phyloP scores from a whole-genome alignment of 2,113 vertebrate genomes.

The Tachysurus fulvidraco region DNA sequence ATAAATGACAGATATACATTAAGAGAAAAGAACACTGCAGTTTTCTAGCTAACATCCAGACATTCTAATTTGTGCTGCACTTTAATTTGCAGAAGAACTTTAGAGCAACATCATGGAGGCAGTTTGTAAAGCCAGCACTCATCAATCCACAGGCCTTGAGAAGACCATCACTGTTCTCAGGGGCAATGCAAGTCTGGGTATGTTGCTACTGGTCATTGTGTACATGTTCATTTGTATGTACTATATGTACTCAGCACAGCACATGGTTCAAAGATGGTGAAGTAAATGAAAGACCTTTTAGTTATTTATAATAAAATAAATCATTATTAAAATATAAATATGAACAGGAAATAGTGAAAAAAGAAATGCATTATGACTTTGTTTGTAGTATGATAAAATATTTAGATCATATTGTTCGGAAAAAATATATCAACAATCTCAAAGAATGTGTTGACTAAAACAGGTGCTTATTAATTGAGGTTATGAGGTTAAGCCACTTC shows the following conservation, averaged over 20 bases:
- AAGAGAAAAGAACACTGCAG: too few relatives aligned
- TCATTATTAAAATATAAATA: background rate
- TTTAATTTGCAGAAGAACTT: constrained; percentile 32
- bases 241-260: background rate
- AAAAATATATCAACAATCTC: background rate
- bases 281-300: constrained; percentile 48
- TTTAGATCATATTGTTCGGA: background rate
- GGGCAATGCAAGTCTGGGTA: constrained; percentile 96
- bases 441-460: constrained; percentile 7
- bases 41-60: too few relatives aligned
- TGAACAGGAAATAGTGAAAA: background rate
- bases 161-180: constrained; percentile 88
- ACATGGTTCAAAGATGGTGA: constrained; percentile 59
- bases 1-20: too few relatives aligned
- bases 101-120: constrained; percentile 58
- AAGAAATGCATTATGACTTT: too few relatives aligned
- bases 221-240: too few relatives aligned
- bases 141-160: constrained; percentile 74
- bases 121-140: constrained; percentile 57
- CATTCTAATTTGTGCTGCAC: background rate
- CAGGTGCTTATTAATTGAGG: background rate
- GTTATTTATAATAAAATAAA: background rate
- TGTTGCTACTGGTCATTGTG: constrained; percentile 70
- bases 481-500: background rate
- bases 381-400: background rate